A percentile compares a stretch with the other conserved stretches of the same genome.
Evolutionary conservation across 2,888 invertebrate genomes (phyloP).

Genomic region (Epinotia brunnichana): DNA sequence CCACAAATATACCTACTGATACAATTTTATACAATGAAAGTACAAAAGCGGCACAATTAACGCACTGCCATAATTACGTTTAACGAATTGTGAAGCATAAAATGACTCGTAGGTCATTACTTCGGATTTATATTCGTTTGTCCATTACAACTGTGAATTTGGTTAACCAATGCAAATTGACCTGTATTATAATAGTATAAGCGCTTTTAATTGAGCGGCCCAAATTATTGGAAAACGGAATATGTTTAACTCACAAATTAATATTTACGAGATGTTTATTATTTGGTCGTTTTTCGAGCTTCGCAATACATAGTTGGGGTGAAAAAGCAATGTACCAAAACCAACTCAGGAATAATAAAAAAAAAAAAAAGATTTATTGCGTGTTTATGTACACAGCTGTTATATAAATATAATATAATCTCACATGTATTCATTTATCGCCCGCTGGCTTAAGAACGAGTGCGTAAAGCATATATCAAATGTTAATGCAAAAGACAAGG

Average conservation of each 20-base stretch:
- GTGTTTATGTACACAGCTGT: no score
- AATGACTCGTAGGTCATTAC: conserved; percentile 38
- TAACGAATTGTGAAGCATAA: conserved; percentile 44
- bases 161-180: conserved; percentile 34
- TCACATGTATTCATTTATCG: no score
- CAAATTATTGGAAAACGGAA: neutral
- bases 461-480: no score
- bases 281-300: neutral
- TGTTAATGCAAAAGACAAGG: no score
- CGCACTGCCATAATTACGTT: conserved; percentile 43
- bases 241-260: neutral
- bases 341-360: no score
- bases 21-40: conserved; percentile 29
- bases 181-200: conserved; percentile 12
- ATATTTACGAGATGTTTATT: neutral
- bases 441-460: no score
- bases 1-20: neutral
- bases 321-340: neutral
- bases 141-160: conserved; percentile 32
- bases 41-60: conserved; percentile 42
- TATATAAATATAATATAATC: no score
- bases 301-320: neutral
- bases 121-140: conserved; percentile 41
- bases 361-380: no score
- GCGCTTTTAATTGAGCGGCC: neutral